phyloP scores from a whole-genome alignment of 2,797 vertebrate species.

The Hippoglossus hippoglossus region DNA sequence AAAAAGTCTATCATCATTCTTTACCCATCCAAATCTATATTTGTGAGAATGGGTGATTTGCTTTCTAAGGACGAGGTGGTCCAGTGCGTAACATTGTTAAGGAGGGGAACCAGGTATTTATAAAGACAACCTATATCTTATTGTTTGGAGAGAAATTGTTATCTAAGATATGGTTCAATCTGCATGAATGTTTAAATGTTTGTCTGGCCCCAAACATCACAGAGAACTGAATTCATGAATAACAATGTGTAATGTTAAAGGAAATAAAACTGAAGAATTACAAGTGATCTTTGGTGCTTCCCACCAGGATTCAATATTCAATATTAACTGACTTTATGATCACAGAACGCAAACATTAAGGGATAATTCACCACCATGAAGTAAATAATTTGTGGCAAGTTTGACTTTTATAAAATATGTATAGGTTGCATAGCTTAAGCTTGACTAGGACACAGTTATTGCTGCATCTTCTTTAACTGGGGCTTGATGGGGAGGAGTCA shows the following conservation, averaged over 20 bases:
- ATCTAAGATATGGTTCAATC: slow-evolving; percentile 1
- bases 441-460: slow-evolving; percentile 17
- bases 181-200: slow-evolving; percentile 4
- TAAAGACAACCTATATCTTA: slow-evolving; percentile 20
- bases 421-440: background rate
- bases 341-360: background rate
- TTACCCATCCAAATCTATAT: slow-evolving; percentile 53
- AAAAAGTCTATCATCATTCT: slow-evolving; percentile 53
- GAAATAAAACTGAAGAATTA: background rate
- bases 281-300: background rate
- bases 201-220: background rate
- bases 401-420: no score
- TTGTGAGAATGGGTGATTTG: slow-evolving; percentile 50
- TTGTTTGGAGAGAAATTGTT: slow-evolving; percentile 26
- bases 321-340: background rate
- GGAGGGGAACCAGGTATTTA: slow-evolving; percentile 20
- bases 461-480: slow-evolving; percentile 38
- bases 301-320: background rate
- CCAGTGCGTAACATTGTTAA: slow-evolving; percentile 20
- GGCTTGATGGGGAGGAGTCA: slow-evolving; percentile 30
- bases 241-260: slow-evolving; percentile 2
- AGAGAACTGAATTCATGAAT: slow-evolving; percentile 3
- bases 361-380: background rate
- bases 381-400: no score
- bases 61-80: slow-evolving; percentile 19